These are phyloP conservation scores for Tupaia tana DNA, from an alignment of 2,113 vertebrate species.

Conservation along the genomic window DNA sequence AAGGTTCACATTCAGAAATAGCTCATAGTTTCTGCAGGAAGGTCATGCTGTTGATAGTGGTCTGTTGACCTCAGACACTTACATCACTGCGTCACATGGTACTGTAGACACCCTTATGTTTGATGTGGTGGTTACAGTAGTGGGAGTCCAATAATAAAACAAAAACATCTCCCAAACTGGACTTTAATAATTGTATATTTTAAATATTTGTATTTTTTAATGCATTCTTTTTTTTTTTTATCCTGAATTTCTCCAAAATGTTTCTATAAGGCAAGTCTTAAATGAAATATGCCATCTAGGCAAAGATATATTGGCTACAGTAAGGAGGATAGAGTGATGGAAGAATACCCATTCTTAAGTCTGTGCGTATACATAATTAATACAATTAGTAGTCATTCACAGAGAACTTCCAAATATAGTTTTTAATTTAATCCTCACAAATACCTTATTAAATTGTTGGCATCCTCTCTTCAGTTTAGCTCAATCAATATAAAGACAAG, in stretches of 20 bases:
- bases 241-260: not conserved
- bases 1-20: not conserved
- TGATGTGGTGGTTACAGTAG: not conserved
- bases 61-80: not conserved
- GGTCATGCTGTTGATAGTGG: not conserved
- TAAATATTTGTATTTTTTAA: conserved; percentile 19
- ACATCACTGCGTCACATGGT: not conserved
- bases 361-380: not conserved
- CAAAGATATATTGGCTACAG: not conserved
- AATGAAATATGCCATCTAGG: not conserved
- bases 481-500: not conserved
- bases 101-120: not conserved
- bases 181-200: not conserved
- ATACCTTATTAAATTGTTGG: not conserved
- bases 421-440: conserved; percentile 41
- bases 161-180: not conserved
- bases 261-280: not conserved
- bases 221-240: not conserved
- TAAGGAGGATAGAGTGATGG: not conserved
- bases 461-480: not conserved
- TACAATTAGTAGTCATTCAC: not conserved
- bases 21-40: not conserved
- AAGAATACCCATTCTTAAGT: not conserved
- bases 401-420: not conserved
- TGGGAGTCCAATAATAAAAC: not conserved